Evolutionary conservation across 2,888 invertebrate species (phyloP).

Genomic region (Plebejus melissa): DNA sequence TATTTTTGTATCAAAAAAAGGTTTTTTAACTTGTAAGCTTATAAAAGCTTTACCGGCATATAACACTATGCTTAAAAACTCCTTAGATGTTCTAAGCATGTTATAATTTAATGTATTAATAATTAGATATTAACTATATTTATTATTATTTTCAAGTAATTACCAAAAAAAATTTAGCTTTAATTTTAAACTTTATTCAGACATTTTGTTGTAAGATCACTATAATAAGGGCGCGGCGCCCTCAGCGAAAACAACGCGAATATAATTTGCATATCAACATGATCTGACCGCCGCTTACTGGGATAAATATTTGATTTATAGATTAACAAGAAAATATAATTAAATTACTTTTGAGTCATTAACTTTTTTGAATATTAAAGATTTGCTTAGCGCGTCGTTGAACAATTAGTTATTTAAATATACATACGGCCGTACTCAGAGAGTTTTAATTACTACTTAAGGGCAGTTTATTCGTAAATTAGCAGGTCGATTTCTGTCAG

Average conservation of each 20-base stretch:
- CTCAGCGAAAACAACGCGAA: slow-evolving; percentile 76
- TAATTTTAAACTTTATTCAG: background rate
- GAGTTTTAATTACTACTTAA: too few species aligned
- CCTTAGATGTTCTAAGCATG: too few species aligned
- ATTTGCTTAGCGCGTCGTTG: background rate
- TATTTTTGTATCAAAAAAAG: too few species aligned
- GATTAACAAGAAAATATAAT: slow-evolving; percentile 11
- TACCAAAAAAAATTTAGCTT: slow-evolving; percentile 40
- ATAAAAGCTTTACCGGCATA: too few species aligned
- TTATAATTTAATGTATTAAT: too few species aligned
- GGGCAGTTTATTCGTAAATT: too few species aligned
- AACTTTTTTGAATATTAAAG: background rate
- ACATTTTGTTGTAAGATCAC: slow-evolving; percentile 56
- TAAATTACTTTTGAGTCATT: background rate
- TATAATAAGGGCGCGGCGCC: slow-evolving; percentile 59
- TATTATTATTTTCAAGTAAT: too few species aligned
- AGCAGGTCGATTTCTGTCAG: too few species aligned
- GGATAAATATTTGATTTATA: slow-evolving; percentile 49
- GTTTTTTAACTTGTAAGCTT: too few species aligned
- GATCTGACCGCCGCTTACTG: slow-evolving; percentile 68
- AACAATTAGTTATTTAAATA: background rate
- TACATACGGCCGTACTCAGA: too few species aligned
- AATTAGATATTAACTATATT: too few species aligned
- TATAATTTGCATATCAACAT: slow-evolving; percentile 73
- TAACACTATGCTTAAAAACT: too few species aligned